Percentiles rank a stretch among this genome's conserved stretches.
Conservation (phyloP, 1,140 invertebrate species). For the Lanistes nyassanus region DNA sequence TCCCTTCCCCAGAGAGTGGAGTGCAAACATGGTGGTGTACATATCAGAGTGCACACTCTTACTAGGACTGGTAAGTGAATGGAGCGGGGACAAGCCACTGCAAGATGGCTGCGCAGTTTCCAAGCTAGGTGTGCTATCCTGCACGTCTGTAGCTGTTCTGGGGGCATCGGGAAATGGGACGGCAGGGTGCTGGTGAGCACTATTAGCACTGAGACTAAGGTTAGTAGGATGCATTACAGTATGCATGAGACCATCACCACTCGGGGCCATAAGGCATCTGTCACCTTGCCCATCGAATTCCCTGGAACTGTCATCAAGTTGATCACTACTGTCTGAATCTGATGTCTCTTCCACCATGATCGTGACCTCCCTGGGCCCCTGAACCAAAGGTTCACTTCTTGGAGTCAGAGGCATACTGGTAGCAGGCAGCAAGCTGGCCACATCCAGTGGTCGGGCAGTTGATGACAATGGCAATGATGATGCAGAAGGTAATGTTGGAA, state of each 20-base stretch:
- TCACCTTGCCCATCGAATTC: slow-evolving; percentile 27
- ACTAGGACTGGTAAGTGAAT: not conserved
- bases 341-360: too few relatives aligned
- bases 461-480: too few relatives aligned
- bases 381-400: too few relatives aligned
- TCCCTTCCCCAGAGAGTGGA: slow-evolving; percentile 54
- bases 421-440: too few relatives aligned
- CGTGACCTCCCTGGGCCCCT: too few relatives aligned
- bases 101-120: not conserved
- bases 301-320: too few relatives aligned
- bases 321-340: too few relatives aligned
- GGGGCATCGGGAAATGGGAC: not conserved
- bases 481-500: too few relatives aligned
- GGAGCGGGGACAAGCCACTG: not conserved
- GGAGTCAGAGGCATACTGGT: too few relatives aligned
- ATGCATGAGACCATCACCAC: slow-evolving; percentile 20
- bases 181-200: not conserved
- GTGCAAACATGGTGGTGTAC: slow-evolving; percentile 61
- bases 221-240: slow-evolving; percentile 27
- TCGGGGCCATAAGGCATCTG: slow-evolving; percentile 10
- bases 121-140: slow-evolving; percentile 23
- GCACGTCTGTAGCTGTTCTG: not conserved
- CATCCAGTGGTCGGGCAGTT: too few relatives aligned
- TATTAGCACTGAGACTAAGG: slow-evolving; percentile 15
- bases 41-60: slow-evolving; percentile 61